phyloP scores from a whole-genome alignment of 2,113 vertebrate species.

The Prochilodus magdalenae region DNA sequence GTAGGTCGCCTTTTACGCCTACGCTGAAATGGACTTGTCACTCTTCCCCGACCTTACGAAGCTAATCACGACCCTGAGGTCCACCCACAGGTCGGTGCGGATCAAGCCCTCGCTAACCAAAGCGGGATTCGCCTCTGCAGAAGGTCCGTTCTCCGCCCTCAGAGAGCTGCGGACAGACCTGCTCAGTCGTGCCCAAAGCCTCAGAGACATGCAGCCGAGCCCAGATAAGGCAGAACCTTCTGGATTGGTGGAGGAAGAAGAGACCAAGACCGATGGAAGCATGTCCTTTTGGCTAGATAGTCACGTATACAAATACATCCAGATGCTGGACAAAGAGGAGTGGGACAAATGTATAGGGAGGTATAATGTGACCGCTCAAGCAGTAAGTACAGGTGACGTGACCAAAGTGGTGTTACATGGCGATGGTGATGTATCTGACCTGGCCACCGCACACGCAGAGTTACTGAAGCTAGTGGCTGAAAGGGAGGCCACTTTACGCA shows the following conservation, averaged over 20 bases:
- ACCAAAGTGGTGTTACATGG: constrained; percentile 10
- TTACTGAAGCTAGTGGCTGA: not conserved
- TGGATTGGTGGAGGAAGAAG: too few relatives aligned
- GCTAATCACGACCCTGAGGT: constrained; percentile 44
- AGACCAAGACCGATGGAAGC: too few relatives aligned
- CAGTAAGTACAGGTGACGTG: not conserved
- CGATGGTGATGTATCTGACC: not conserved
- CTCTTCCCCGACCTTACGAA: constrained; percentile 8
- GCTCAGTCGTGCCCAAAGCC: constrained; percentile 8
- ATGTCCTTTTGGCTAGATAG: not conserved
- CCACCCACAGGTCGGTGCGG: constrained; percentile 53
- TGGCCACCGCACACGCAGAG: not conserved
- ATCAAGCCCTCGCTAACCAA: not conserved
- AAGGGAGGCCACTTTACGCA: not conserved
- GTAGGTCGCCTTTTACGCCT: constrained; percentile 61
- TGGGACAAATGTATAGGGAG: constrained; percentile 23
- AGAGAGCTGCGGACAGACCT: constrained; percentile 58
- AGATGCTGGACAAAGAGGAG: constrained; percentile 5
- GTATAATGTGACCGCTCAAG: not conserved
- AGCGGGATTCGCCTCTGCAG: constrained; percentile 10
- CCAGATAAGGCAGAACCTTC: not conserved
- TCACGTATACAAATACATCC: constrained; percentile 48
- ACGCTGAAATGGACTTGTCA: constrained; percentile 55
- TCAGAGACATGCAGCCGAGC: not conserved
- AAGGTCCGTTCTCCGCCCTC: constrained; percentile 63